A percentile compares a stretch with the other conserved stretches of the same genome.
Evolutionary conservation across 2,797 vertebrate species (phyloP).

Genomic region (Malacoctenus gilli): DNA sequence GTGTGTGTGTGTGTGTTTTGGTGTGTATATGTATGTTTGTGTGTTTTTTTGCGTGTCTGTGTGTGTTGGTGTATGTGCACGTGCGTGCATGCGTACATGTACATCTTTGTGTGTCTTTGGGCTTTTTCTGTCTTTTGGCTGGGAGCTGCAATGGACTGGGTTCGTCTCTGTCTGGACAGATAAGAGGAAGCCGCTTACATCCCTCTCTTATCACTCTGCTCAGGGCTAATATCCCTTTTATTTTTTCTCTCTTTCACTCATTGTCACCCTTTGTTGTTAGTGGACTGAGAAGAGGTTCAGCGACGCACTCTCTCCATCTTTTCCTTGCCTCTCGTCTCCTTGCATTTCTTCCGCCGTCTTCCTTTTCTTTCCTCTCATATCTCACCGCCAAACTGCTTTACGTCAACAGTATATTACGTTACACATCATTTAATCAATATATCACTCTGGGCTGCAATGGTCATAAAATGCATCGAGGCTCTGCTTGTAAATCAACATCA

Average conservation of each 20-base stretch:
- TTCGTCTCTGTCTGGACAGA: slow-evolving; percentile 76
- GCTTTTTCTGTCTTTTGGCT: slow-evolving; percentile 61
- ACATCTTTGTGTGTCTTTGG: slow-evolving; percentile 46
- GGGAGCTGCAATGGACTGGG: slow-evolving; percentile 61
- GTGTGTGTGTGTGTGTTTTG: slow-evolving; percentile 48
- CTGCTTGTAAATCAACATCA: no score
- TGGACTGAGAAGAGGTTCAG: slow-evolving; percentile 49
- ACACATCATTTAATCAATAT: no score
- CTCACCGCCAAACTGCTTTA: slow-evolving; percentile 1
- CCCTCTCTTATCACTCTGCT: slow-evolving; percentile 74
- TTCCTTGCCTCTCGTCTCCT: slow-evolving; percentile 39
- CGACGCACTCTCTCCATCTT: slow-evolving; percentile 29
- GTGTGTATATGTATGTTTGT: slow-evolving; percentile 15
- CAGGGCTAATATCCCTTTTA: slow-evolving; percentile 77
- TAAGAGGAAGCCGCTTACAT: slow-evolving; percentile 80
- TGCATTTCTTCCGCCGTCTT: slow-evolving; percentile 17
- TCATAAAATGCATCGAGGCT: background rate
- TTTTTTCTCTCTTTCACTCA: slow-evolving; percentile 59
- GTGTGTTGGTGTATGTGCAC: no score
- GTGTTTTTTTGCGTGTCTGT: no score
- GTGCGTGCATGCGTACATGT: slow-evolving; percentile 3
- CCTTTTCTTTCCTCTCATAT: background rate
- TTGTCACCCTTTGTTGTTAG: slow-evolving; percentile 61
- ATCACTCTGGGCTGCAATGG: slow-evolving; percentile 13
- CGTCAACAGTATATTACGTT: slow-evolving; percentile 17